Percentiles rank a stretch among this genome's conserved stretches.
These are phyloP conservation scores for Xerus inauris DNA, from an alignment of 2,113 vertebrate species.

Conservation along the genomic window DNA sequence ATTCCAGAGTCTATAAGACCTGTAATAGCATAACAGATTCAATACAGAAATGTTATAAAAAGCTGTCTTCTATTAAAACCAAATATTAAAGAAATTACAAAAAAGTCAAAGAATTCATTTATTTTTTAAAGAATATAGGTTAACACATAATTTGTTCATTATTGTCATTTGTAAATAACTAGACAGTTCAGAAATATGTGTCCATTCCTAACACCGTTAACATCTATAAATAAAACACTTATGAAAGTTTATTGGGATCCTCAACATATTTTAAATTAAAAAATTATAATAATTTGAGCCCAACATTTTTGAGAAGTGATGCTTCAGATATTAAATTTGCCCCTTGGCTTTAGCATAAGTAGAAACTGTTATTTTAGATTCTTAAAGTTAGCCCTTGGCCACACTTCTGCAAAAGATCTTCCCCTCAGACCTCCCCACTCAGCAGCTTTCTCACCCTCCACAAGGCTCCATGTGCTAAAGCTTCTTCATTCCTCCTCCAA, in stretches of 20 bases:
- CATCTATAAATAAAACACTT: background rate
- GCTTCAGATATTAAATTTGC: background rate
- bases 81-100: background rate
- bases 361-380: background rate
- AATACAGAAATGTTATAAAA: background rate
- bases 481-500: too few relatives aligned
- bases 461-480: background rate
- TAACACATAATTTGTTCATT: background rate
- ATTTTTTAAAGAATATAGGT: background rate
- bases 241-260: background rate
- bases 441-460: background rate
- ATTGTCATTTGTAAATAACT: background rate
- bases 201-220: background rate
- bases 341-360: background rate
- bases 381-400: background rate
- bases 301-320: background rate
- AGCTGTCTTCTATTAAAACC: background rate
- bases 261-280: background rate
- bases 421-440: too few relatives aligned
- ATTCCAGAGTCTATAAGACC: background rate
- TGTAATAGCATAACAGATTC: background rate
- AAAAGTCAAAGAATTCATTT: background rate
- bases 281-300: background rate
- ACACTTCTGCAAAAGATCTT: background rate
- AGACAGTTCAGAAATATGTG: background rate